These are phyloP conservation scores for Galago senegalensis DNA, from an alignment of 2,797 vertebrate species.

Conservation along the genomic window DNA sequence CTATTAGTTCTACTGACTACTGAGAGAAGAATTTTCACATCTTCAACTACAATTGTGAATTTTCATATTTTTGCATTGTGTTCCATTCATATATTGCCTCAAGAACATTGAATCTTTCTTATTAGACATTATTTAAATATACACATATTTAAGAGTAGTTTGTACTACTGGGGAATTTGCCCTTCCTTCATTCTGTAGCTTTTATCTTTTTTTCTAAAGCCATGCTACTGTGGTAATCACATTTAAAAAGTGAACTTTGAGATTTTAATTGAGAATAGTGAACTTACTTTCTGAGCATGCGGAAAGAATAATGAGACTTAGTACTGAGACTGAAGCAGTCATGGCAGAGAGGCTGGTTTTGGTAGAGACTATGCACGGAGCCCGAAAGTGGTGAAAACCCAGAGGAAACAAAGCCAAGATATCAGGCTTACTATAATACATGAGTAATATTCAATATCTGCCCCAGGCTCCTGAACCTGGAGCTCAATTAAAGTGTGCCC, in stretches of 20 bases:
- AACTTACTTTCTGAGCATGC: neutral
- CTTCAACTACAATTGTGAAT: neutral
- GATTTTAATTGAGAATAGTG: neutral
- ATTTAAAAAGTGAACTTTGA: neutral
- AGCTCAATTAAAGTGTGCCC: neutral
- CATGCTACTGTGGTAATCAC: neutral
- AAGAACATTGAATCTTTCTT: neutral
- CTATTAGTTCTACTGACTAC: neutral
- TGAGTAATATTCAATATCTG: neutral
- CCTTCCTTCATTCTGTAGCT: neutral
- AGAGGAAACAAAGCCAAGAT: neutral
- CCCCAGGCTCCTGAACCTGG: neutral
- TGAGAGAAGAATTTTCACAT: neutral
- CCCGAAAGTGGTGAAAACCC: neutral
- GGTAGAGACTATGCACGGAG: neutral
- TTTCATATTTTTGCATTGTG: neutral
- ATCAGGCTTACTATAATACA: neutral
- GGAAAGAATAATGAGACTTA: neutral
- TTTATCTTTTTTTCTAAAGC: neutral
- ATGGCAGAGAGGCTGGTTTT: neutral
- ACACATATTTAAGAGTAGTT: neutral
- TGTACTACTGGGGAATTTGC: neutral
- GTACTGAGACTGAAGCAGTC: neutral
- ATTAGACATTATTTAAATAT: neutral
- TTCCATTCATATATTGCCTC: neutral